These are phyloP conservation scores for Glareola pratincola DNA, from an alignment of 2,113 vertebrate genomes.

Conservation along the genomic window DNA sequence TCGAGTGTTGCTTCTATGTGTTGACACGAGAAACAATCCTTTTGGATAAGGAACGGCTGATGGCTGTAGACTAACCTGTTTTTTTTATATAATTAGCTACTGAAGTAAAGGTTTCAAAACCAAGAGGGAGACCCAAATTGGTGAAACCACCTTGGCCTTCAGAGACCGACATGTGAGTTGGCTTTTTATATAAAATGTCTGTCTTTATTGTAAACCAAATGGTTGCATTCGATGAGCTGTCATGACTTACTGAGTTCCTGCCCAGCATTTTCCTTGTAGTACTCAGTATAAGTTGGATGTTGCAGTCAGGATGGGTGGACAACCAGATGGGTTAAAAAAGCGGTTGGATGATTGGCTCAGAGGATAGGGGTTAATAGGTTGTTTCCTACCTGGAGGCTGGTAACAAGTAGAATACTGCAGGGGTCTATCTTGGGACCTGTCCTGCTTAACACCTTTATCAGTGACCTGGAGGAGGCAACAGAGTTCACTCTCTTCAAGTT, in stretches of 20 bases:
- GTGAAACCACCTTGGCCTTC: constrained; percentile 82
- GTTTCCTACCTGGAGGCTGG: not conserved
- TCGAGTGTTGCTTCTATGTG: not conserved
- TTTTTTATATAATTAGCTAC: constrained; percentile 52
- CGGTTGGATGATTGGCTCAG: not conserved
- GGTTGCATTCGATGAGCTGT: not conserved
- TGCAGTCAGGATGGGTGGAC: not conserved
- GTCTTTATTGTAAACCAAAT: not conserved
- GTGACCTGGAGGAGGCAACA: not conserved
- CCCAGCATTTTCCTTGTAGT: not conserved
- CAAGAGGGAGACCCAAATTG: constrained; percentile 87
- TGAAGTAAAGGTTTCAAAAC: constrained; percentile 80
- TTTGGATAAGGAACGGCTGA: not conserved
- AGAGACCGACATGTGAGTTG: constrained; percentile 81
- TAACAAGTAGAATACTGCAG: not conserved
- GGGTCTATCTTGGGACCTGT: not conserved
- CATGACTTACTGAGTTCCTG: not conserved
- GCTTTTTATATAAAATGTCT: not conserved
- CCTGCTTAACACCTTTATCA: not conserved
- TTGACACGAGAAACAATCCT: not conserved
- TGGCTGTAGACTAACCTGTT: not conserved
- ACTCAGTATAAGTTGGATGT: not conserved
- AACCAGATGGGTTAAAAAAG: not conserved
- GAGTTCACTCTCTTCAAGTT: not conserved
- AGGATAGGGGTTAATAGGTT: not conserved